Base-by-base conservation (phyloP, 2,888 invertebrate genomes). In the Caenorhabditis virilis region DNA sequence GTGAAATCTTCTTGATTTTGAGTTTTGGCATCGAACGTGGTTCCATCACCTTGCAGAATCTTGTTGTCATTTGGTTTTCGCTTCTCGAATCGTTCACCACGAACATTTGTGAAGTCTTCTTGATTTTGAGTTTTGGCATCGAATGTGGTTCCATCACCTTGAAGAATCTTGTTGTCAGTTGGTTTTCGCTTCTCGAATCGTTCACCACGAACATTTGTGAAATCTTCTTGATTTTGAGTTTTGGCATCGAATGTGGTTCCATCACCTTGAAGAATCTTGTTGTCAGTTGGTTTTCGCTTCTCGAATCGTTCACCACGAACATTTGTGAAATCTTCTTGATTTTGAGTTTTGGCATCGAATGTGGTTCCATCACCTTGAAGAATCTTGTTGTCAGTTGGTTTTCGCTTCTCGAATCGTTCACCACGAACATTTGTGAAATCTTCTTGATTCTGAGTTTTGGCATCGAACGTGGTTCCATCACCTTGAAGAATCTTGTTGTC, bases 261-360 rank as follows among this genome's bases (percentile, higher is more conserved):
- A 25, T 43, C 43, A 18, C 11, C 6, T n/a, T 9, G 22, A 9
- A 43, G 13, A 15, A 43, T 18, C 20, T 43, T 11, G 20, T 43
- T 11, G 23, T 43, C 43, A 13, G 13, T 22, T 5, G 43, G 43
- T 5, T 11, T 7, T 15, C 23, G 5, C 5, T 5, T 25, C 11
- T 22, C 43, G n/a, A n/a, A 43, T 11, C 43, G 13, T 15, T 43
- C 43, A 11, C 43, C 43, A 43, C 43, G 43, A n/a, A 43, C n/a
- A 7, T 9, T 11, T 18, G 13, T 18, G 43, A 22, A 43, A 22
- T 43, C 43, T 18, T 43, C 43, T 25, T 43, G 43, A 25, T 43
- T 43, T n/a, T 43, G 43, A 7, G 43, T 43, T 22, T 22, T 43
- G 7, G 43, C 22, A 15, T 22, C 25, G n/a, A 43, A 43, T n/a